A percentile compares a stretch with the other conserved stretches of the same genome.
phyloP scores from a whole-genome alignment of 2,888 invertebrate genomes.

The Polia nebulosa region DNA sequence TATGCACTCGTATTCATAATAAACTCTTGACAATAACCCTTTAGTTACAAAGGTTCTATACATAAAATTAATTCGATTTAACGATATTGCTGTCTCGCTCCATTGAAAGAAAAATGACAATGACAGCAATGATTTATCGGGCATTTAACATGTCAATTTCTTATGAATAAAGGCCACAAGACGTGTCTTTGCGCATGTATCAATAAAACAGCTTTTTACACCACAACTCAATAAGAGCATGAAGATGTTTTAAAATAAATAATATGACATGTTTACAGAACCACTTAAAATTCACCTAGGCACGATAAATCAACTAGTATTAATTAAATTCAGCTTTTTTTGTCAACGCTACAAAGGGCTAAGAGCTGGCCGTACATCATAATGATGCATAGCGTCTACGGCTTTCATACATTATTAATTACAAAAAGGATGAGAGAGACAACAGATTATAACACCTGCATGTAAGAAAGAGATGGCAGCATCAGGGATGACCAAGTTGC shows the following conservation, averaged over 20 bases:
- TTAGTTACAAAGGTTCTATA: neutral
- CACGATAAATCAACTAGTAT: conserved; percentile 57
- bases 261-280: conserved; percentile 36
- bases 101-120: conserved; percentile 33
- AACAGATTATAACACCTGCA: conserved; percentile 40
- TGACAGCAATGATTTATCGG: conserved; percentile 53
- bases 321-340: conserved; percentile 76
- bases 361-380: conserved; percentile 78
- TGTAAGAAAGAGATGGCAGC: conserved; percentile 62
- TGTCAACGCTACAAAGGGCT: conserved; percentile 76
- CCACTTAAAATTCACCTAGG: conserved; percentile 44
- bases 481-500: conserved; percentile 73
- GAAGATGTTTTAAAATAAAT: conserved; percentile 44
- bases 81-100: conserved; percentile 17
- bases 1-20: conserved; percentile 19
- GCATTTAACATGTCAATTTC: conserved; percentile 35
- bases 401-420: conserved; percentile 88
- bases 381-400: conserved; percentile 83
- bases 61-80: conserved; percentile 6
- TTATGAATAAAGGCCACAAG: conserved; percentile 19
- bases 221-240: conserved; percentile 30
- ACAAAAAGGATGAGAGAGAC: conserved; percentile 76
- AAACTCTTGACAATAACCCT: conserved; percentile 4
- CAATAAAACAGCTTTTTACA: conserved; percentile 43
- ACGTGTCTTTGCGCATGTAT: conserved; percentile 35